Conservation (phyloP, 2,888 invertebrate species). For the Metellina segmentata region DNA sequence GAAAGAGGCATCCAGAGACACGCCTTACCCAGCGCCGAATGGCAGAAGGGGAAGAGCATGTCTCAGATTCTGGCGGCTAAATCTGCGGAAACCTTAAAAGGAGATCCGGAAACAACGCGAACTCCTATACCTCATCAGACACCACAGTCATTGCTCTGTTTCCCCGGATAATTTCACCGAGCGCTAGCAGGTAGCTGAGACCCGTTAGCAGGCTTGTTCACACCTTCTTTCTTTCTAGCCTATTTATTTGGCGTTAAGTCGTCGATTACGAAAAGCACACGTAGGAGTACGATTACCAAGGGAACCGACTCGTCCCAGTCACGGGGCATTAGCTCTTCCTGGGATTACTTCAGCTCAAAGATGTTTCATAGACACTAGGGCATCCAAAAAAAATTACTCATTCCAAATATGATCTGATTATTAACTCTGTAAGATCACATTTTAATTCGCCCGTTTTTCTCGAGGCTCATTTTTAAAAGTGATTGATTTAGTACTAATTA, state of each 20-base stretch:
- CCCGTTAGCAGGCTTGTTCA: conserved; percentile 53
- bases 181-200: conserved; percentile 45
- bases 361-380: background rate
- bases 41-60: conserved; percentile 48
- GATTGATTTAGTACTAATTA: background rate
- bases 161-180: conserved; percentile 32
- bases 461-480: too few species aligned
- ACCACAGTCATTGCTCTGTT: conserved; percentile 43
- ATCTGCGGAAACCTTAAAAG: conserved; percentile 74
- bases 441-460: too few species aligned
- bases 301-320: background rate
- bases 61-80: conserved; percentile 60
- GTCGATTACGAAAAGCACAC: conserved; percentile 17
- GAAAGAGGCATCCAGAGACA: conserved; percentile 42
- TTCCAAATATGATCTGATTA: too few species aligned
- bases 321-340: background rate
- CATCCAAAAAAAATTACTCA: too few species aligned
- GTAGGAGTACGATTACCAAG: conserved; percentile 2
- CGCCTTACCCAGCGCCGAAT: conserved; percentile 51
- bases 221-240: conserved; percentile 31
- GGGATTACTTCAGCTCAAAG: background rate
- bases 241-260: conserved; percentile 48
- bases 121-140: conserved; percentile 29
- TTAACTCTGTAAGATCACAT: too few species aligned
- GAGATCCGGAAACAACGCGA: conserved; percentile 61